These are phyloP conservation scores for Neotragus moschatus DNA, from an alignment of 2,113 vertebrate species.

Conservation along the genomic window DNA sequence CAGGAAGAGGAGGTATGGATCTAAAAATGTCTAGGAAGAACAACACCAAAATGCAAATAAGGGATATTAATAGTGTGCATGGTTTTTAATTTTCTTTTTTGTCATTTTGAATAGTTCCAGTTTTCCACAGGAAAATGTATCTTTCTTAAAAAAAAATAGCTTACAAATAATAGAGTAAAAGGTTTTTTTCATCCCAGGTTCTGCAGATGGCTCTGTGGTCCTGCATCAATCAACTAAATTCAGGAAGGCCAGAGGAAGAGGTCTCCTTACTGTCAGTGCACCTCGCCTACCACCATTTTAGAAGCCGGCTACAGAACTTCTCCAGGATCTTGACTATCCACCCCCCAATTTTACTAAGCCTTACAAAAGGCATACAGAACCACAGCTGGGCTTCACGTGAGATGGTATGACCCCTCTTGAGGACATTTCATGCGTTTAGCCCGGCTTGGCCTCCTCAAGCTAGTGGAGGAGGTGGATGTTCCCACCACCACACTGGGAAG, in stretches of 20 bases:
- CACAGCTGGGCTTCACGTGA: fast-evolving
- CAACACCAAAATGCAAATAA: fast-evolving
- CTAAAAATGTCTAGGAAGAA: background rate
- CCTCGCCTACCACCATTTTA: slow-evolving; percentile 84
- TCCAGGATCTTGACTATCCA: slow-evolving; percentile 86
- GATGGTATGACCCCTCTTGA: slow-evolving; percentile 69
- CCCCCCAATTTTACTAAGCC: slow-evolving; percentile 74
- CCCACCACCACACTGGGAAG: fast-evolving
- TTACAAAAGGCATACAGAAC: background rate
- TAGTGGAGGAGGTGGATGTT: fast-evolving
- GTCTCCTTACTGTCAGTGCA: slow-evolving; percentile 87
- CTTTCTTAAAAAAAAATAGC: background rate
- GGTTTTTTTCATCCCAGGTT: slow-evolving; percentile 77
- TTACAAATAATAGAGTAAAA: background rate
- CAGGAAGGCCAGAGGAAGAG: background rate
- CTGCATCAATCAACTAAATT: slow-evolving; percentile 82
- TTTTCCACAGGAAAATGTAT: background rate
- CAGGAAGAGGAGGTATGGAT: fast-evolving
- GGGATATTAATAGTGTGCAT: fast-evolving
- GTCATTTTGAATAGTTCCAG: background rate
- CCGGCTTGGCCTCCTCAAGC: fast-evolving
- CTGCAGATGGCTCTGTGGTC: slow-evolving; percentile 82
- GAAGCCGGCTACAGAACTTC: slow-evolving; percentile 91
- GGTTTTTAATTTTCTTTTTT: background rate
- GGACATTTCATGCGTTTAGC: background rate